phyloP scores from a whole-genome alignment of 2,888 invertebrate species.

The Himalopsyche japonica region DNA sequence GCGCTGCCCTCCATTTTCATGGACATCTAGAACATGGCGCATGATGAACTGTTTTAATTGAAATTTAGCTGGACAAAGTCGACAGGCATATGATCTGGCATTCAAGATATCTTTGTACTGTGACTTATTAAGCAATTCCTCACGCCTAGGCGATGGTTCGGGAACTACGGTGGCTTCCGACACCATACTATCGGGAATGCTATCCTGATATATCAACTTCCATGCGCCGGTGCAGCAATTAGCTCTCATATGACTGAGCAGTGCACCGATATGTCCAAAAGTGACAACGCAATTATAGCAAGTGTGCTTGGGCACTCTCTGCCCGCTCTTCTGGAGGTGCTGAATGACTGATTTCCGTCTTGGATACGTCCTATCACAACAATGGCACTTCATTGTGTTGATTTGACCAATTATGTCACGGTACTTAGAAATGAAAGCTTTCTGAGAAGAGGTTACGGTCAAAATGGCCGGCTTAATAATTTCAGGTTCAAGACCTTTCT shows the following conservation, averaged over 20 bases:
- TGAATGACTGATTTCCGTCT: constrained; percentile 59
- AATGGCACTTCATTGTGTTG: constrained; percentile 57
- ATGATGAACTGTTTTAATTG: constrained; percentile 59
- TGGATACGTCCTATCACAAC: constrained; percentile 56
- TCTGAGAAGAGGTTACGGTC: constrained; percentile 51
- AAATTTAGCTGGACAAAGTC: constrained; percentile 58
- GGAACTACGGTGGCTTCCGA: constrained; percentile 48
- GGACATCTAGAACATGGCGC: constrained; percentile 58
- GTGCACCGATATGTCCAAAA: constrained; percentile 58
- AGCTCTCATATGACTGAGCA: constrained; percentile 59
- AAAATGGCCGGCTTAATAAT: neutral
- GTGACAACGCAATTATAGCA: constrained; percentile 67
- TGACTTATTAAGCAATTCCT: constrained; percentile 47
- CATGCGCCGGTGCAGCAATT: constrained; percentile 57
- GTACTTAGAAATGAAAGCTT: constrained; percentile 55
- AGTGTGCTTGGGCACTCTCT: constrained; percentile 64
- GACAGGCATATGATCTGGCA: constrained; percentile 58
- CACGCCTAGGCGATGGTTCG: constrained; percentile 41
- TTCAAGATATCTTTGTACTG: constrained; percentile 59
- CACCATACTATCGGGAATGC: constrained; percentile 57
- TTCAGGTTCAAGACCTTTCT: constrained; percentile 25
- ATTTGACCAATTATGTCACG: constrained; percentile 57
- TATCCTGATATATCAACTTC: constrained; percentile 58
- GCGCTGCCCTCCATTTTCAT: constrained; percentile 57
- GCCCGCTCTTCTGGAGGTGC: constrained; percentile 59